Percentiles rank a stretch among this genome's conserved stretches.
phyloP scores from a whole-genome alignment of 2,888 invertebrate species.

The Drosophila mimica region DNA sequence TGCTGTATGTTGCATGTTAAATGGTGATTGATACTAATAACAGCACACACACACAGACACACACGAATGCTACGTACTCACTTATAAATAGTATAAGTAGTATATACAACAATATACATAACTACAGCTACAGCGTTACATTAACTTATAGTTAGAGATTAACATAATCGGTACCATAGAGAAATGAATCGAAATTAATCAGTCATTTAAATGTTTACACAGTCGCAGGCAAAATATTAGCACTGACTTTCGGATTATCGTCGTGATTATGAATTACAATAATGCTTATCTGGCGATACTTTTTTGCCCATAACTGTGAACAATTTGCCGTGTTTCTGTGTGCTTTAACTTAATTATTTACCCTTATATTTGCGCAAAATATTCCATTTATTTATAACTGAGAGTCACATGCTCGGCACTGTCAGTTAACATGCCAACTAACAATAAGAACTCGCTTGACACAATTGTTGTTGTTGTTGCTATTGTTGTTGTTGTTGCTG shows the following conservation, averaged over 20 bases:
- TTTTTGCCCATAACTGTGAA: conserved; percentile 42
- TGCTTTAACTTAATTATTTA: conserved; percentile 58
- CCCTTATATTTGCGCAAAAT: conserved; percentile 50
- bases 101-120: conserved; percentile 24
- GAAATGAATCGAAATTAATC: conserved; percentile 43
- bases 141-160: conserved; percentile 19
- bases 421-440: conserved; percentile 53
- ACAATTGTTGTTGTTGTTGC: conserved; percentile 1
- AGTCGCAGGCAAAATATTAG: conserved; percentile 31
- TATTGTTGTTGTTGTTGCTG: background rate
- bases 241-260: conserved; percentile 13
- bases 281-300: conserved; percentile 29
- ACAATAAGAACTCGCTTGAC: conserved; percentile 32
- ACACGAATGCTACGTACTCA: conserved; percentile 13
- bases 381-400: conserved; percentile 53
- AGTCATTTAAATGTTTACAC: conserved; percentile 48
- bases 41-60: conserved; percentile 21
- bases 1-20: background rate
- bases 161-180: conserved; percentile 16
- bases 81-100: conserved; percentile 8
- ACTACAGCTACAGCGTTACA: conserved; percentile 20
- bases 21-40: conserved; percentile 26
- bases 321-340: conserved; percentile 30
- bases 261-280: conserved; percentile 9
- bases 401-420: conserved; percentile 66